Conservation (phyloP, 1,140 invertebrate genomes). For the Tetramorium alpestre region DNA sequence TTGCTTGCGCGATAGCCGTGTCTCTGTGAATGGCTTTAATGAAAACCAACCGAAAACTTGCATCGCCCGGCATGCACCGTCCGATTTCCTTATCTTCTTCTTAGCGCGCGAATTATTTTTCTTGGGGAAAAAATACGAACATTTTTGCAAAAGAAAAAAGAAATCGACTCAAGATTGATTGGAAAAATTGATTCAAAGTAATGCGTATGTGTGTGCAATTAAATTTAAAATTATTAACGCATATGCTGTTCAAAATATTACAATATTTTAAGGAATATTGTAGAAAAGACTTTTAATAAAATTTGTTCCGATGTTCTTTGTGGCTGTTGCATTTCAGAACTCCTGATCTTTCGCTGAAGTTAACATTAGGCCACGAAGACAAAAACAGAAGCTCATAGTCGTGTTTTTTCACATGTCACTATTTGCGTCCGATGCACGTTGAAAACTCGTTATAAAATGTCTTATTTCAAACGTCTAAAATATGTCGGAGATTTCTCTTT, state of each 20-base stretch:
- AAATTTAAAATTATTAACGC: not conserved
- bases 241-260: not conserved
- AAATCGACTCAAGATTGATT: not conserved
- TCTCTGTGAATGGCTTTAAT: constrained; percentile 45
- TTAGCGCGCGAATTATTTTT: not conserved
- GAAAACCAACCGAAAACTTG: constrained; percentile 15
- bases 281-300: not conserved
- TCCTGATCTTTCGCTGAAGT: not conserved
- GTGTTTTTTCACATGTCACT: not conserved
- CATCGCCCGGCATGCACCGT: not conserved
- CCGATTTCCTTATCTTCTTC: not conserved
- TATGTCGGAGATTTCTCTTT: not conserved
- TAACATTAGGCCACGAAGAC: not conserved
- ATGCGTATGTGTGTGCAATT: not conserved
- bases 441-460: not conserved
- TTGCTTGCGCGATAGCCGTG: constrained; percentile 36
- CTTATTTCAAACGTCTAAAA: not conserved
- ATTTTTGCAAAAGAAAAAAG: not conserved
- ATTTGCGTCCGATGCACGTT: not conserved
- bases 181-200: not conserved
- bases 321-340: not conserved
- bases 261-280: not conserved
- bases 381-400: not conserved
- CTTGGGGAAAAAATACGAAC: not conserved
- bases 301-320: not conserved